A percentile compares a stretch with the other conserved stretches of the same genome.
phyloP scores from a whole-genome alignment of 2,888 invertebrate species.

The Hartigia nigra region DNA sequence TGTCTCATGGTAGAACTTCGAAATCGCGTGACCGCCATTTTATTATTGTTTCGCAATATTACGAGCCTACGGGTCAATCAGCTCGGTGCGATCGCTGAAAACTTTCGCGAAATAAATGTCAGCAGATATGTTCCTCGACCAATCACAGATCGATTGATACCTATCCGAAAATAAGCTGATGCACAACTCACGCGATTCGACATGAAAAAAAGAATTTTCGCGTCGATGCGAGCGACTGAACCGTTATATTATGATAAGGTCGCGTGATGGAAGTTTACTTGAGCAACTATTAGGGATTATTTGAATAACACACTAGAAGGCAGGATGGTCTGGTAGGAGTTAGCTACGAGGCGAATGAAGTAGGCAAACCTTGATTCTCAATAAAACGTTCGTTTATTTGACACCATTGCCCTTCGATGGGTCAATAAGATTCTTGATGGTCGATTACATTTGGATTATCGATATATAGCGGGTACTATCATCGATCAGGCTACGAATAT shows the following conservation, averaged over 20 bases:
- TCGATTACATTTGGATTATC: constrained; percentile 21
- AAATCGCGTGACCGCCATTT: not conserved
- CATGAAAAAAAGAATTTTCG: not conserved
- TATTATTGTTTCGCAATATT: not conserved
- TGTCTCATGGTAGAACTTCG: not conserved
- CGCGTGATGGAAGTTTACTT: not conserved
- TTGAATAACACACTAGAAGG: not conserved
- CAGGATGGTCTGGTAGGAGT: not conserved
- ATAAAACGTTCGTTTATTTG: constrained; percentile 47
- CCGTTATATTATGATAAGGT: not conserved
- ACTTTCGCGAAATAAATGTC: not conserved
- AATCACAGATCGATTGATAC: not conserved
- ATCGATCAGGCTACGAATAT: not conserved
- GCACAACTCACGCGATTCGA: not conserved
- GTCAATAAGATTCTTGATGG: constrained; percentile 29
- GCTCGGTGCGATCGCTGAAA: not conserved
- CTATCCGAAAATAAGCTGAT: not conserved
- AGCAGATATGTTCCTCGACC: not conserved
- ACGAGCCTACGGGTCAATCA: not conserved
- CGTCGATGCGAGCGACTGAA: not conserved
- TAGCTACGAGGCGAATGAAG: not conserved
- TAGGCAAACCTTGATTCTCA: constrained; percentile 10
- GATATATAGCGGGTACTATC: not conserved
- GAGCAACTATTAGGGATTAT: not conserved
- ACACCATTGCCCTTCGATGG: constrained; percentile 18